phyloP scores from a whole-genome alignment of 2,797 vertebrate species.

The Sebastes vulpes region DNA sequence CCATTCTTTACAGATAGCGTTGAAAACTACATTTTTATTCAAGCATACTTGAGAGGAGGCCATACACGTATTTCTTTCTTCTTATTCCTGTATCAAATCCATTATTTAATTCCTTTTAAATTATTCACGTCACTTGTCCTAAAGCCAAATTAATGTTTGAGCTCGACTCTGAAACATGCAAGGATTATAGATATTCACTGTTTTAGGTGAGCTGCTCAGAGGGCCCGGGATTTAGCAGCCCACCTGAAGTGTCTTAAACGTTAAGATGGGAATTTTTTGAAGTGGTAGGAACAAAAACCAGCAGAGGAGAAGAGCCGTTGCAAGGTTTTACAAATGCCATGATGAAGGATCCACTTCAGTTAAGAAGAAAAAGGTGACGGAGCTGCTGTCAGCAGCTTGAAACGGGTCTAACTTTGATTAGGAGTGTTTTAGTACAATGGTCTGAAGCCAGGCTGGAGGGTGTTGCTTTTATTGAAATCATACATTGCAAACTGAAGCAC shows the following conservation, averaged over 20 bases:
- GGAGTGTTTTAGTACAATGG: not conserved
- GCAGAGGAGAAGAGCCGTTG: not conserved
- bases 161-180: not conserved
- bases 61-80: not conserved
- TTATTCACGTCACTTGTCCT: conserved; percentile 18
- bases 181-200: conserved; percentile 7
- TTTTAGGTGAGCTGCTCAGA: not conserved
- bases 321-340: not conserved
- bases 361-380: not conserved
- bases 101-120: not conserved
- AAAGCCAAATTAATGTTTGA: conserved; percentile 5
- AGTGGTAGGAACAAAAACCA: not conserved
- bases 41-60: not conserved
- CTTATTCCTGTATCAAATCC: not conserved
- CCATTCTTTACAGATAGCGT: not conserved
- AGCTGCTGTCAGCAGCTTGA: conserved; percentile 9
- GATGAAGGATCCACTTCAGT: conserved; percentile 15
- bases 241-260: not conserved
- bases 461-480: conserved; percentile 12
- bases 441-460: not conserved
- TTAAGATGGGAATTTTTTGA: not conserved
- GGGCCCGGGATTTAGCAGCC: not conserved
- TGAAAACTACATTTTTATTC: conserved; percentile 4
- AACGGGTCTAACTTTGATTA: conserved; percentile 16
- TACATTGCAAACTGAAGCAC: conserved; percentile 26